phyloP scores from a whole-genome alignment of 37 sponge, comb jelly and placozoan species.

The Axinella damicornis region DNA sequence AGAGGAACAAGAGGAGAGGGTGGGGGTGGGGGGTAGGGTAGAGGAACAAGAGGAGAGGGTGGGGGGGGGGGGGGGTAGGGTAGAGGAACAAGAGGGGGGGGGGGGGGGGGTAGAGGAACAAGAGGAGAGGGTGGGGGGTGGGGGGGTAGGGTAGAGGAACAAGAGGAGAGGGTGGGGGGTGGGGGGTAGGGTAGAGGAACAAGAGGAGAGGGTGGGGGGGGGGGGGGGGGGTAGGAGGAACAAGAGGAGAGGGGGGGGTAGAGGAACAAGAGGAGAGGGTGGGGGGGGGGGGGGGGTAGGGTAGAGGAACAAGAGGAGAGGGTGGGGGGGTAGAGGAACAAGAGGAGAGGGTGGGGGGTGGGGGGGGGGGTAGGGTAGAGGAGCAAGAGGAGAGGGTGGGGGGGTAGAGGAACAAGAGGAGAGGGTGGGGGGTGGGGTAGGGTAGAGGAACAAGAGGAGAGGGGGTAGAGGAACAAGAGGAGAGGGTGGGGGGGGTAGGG shows the following conservation, averaged over 20 bases:
- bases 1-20: background rate
- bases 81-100: background rate
- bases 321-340: background rate
- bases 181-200: background rate
- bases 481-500: background rate
- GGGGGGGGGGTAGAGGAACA: background rate
- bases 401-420: background rate
- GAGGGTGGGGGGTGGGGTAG: too few species aligned
- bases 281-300: too few species aligned
- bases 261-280: background rate
- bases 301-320: background rate
- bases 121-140: background rate
- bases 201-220: background rate
- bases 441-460: background rate
- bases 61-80: background rate
- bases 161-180: background rate
- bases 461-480: background rate
- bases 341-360: background rate
- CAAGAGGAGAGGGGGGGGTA: background rate
- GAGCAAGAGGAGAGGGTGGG: background rate
- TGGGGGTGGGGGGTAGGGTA: background rate
- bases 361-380: background rate
- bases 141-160: too few species aligned
- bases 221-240: background rate
- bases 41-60: too few species aligned